Percentiles rank a stretch among this genome's conserved stretches.
Evolutionary conservation across 2,888 invertebrate species (phyloP).

Genomic region (Caenorhabditis sulstoni): DNA sequence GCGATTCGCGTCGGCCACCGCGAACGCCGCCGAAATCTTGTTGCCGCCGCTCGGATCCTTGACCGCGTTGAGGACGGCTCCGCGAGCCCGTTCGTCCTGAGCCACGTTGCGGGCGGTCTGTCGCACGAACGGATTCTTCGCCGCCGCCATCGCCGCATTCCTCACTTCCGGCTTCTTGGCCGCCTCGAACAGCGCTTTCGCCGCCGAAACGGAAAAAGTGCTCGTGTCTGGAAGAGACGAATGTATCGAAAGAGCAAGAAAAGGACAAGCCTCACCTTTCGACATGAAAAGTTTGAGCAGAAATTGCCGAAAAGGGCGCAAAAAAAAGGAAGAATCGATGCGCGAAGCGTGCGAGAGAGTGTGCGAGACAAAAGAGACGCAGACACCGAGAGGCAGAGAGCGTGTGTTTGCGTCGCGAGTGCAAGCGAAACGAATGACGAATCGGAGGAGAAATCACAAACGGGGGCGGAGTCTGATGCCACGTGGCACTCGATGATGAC

Average conservation of each 20-base stretch:
- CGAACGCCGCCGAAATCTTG: conserved; percentile 52
- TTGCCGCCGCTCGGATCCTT: conserved; percentile 54
- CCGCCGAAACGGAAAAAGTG: conserved; percentile 67
- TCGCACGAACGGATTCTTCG: conserved; percentile 70
- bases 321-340: conserved; percentile 30
- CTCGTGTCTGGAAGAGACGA: conserved; percentile 41
- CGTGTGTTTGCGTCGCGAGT: background rate
- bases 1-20: conserved; percentile 51
- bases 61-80: conserved; percentile 56
- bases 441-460: background rate
- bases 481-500: conserved; percentile 9
- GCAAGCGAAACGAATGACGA: conserved; percentile 21
- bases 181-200: conserved; percentile 69
- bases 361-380: conserved; percentile 17
- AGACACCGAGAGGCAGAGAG: conserved; percentile 6
- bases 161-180: conserved; percentile 70
- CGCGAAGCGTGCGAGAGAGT: conserved; percentile 14
- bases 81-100: conserved; percentile 59
- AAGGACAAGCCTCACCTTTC: conserved; percentile 34
- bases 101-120: conserved; percentile 68
- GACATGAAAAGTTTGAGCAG: conserved; percentile 43
- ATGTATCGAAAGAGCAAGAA: background rate
- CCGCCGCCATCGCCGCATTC: conserved; percentile 63
- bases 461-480: no score
- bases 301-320: conserved; percentile 8